Conservation (phyloP, 35 echinoderm and acorn worm species). For the Stichopus chloronotus region DNA sequence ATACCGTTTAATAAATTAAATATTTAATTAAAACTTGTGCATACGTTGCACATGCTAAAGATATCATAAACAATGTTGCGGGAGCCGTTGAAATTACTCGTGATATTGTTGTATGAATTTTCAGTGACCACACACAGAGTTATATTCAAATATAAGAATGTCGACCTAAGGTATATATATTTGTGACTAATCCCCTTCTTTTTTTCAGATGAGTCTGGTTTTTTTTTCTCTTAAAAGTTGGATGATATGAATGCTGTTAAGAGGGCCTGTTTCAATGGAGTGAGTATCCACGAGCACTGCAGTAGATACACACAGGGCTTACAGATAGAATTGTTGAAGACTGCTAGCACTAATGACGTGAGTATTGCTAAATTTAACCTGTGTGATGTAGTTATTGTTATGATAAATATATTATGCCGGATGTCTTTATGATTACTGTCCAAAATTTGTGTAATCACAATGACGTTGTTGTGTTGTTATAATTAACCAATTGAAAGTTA, state of each 20-base stretch:
- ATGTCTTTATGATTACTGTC: conserved; percentile 28
- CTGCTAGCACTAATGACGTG: conserved; percentile 31
- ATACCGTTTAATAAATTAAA: no score
- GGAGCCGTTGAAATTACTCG: no score
- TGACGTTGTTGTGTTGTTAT: conserved; percentile 27
- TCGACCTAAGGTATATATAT: no score
- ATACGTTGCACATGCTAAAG: no score
- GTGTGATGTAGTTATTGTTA: conserved; percentile 7
- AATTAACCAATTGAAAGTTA: not conserved
- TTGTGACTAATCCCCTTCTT: not conserved
- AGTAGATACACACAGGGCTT: conserved; percentile 18
- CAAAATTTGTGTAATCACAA: conserved; percentile 12
- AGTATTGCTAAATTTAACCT: conserved; percentile 32
- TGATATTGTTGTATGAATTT: no score
- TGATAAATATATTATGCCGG: conserved; percentile 13
- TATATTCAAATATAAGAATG: no score
- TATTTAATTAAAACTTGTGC: no score
- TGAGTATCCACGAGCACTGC: conserved; percentile 19
- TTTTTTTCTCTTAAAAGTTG: conserved; percentile 26
- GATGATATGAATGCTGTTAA: conserved; percentile 36
- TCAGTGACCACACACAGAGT: no score
- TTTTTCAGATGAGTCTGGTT: conserved; percentile 5
- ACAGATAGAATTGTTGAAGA: conserved; percentile 22
- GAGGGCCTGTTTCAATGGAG: conserved; percentile 26
- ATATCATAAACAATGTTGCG: no score